Base-by-base conservation (phyloP, 2,113 vertebrate species). In the Tachysurus vachellii region DNA sequence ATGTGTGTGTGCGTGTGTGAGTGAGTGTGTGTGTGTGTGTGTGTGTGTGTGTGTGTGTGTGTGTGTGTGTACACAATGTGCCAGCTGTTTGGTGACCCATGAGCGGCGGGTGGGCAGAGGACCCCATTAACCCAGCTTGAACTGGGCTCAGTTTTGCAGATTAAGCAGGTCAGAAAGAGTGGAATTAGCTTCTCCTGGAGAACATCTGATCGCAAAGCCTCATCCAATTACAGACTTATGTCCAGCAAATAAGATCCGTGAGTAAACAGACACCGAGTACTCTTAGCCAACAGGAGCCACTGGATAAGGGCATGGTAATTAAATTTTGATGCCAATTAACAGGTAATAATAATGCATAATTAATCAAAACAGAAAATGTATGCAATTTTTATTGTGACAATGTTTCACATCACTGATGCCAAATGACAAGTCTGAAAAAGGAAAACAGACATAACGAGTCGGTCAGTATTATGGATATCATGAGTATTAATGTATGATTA, bases 151-250 rank as follows among this genome's bases (percentile, higher is more conserved):
- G 87, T 90, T 93, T 92, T 93, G 87, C 81, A 85, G 92, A 94
- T 94, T 92, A 86, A 88, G 88, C 88, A 88, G 87, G 88, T 93
- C 91, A 92, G 91, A 91, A 92, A 93, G 93, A 93, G 90, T 92
- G 91, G 91, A 91, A 93, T 94, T 92, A 93, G 91, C 93, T 92
- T 92, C 92, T 91, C 89, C 82, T 94, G 91, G 85, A 88, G 89
- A 94, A 92, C 92, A 93, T 94, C 91, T 93, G 91, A 91, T 93
- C 89, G 79, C 89, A 92, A 91, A 93, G 91, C 91, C 87, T 93
- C 89, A 94, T 93, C 93, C 93, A 92, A 92, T 94, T 92, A 93
- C 64, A 8, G 54, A 88, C 92, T 91, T 94, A 92, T 90, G 88
- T 92, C 86, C 76, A 89, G 84, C 92, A 93, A 92, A 93, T 80